A percentile compares a stretch with the other conserved stretches of the same genome.
Evolutionary conservation across 2,113 vertebrate species (phyloP).

Genomic region (Stigmatopora nigra): DNA sequence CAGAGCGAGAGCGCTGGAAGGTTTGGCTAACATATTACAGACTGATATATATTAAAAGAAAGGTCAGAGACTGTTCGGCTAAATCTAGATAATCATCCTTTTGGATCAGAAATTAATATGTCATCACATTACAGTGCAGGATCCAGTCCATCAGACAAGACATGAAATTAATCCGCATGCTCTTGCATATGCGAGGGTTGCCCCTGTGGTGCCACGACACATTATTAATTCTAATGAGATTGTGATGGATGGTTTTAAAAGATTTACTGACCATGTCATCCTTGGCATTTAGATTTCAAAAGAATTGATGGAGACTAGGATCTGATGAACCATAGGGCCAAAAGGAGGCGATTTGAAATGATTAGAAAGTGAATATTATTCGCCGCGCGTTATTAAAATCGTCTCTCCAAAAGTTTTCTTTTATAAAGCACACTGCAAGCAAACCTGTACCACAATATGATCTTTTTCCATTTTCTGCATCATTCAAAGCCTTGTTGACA

Average conservation of each 20-base stretch:
- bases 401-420: constrained; percentile 3
- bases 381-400: constrained; percentile 17
- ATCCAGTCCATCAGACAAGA: constrained; percentile 52
- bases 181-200: constrained; percentile 23
- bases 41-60: constrained; percentile 57
- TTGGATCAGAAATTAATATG: constrained; percentile 60
- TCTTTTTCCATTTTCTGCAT: constrained; percentile 32
- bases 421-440: constrained; percentile 21
- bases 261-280: constrained; percentile 40
- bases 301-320: constrained; percentile 31
- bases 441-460: constrained; percentile 16
- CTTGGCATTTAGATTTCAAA: constrained; percentile 29
- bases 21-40: constrained; percentile 19
- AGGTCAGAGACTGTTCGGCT: constrained; percentile 58
- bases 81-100: constrained; percentile 54
- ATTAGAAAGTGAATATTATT: constrained; percentile 14
- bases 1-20: not conserved
- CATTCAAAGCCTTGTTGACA: constrained; percentile 43
- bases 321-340: constrained; percentile 29
- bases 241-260: constrained; percentile 44
- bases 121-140: constrained; percentile 52
- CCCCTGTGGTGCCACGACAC: constrained; percentile 21
- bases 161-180: constrained; percentile 42
- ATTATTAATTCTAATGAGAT: constrained; percentile 49
- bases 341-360: constrained; percentile 1